Percentiles rank a stretch among this genome's conserved stretches.
These are phyloP conservation scores for Paragorgia papillata DNA, from an alignment of 92 coral and sea anemone species.

Conservation along the genomic window DNA sequence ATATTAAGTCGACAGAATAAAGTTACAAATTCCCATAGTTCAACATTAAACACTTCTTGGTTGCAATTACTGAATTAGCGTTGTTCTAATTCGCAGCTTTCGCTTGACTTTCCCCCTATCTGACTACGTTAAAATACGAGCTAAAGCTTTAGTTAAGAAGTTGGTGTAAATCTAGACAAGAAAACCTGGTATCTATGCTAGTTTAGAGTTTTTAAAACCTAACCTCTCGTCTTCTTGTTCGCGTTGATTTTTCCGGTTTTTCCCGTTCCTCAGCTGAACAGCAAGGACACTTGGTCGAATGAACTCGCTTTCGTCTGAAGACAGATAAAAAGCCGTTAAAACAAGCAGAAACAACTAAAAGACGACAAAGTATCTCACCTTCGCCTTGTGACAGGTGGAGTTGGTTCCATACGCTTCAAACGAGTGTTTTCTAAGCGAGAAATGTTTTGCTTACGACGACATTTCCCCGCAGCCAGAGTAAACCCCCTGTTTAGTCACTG, in stretches of 20 bases:
- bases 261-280: slow-evolving; percentile 79
- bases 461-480: slow-evolving; percentile 49
- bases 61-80: not conserved
- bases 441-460: not conserved
- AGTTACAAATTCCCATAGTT: slow-evolving; percentile 1
- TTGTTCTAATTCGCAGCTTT: too few species aligned
- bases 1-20: not conserved
- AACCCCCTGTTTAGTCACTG: slow-evolving; percentile 43
- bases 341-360: not conserved
- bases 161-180: not conserved
- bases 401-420: slow-evolving; percentile 68
- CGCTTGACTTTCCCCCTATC: too few species aligned
- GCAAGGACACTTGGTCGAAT: slow-evolving; percentile 95
- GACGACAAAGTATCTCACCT: slow-evolving; percentile 68
- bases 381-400: slow-evolving; percentile 73
- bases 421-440: slow-evolving; percentile 22
- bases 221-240: slow-evolving; percentile 66
- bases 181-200: not conserved
- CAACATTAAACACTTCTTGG: not conserved
- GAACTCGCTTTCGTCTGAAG: slow-evolving; percentile 93
- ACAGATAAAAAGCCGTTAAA: slow-evolving; percentile 24
- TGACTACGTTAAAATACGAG: too few species aligned
- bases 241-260: slow-evolving; percentile 83
- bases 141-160: not conserved
- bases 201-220: not conserved